Base-by-base conservation (phyloP, 1,140 invertebrate species). In the Drosophila ananassae region DNA sequence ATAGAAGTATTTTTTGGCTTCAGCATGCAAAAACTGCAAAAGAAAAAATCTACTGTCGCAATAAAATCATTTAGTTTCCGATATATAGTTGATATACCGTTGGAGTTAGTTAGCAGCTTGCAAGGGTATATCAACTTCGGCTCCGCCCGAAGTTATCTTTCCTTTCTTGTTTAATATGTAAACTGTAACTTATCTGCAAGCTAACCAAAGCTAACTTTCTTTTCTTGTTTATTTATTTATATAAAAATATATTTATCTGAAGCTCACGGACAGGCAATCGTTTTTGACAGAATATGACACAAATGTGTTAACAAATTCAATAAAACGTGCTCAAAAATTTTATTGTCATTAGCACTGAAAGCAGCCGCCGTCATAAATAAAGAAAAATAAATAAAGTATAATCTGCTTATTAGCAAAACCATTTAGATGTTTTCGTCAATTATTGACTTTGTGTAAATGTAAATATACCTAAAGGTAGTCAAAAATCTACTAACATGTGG, bases 301-400 rank as follows among this genome's bases (percentile, higher is more conserved):
- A 84, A 84, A 73, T 61, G 73, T 79, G 73, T 54, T 69, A 84
- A 77, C 77, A 63, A 51, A 44, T 44, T 37, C 81, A 85, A 85
- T 87, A 77, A 78, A 87, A 87, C 62, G 61, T 78, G 82, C 82
- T 87, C 82, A 87, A 75, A 78, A 87, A 82, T 78, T 87, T 77
- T 87, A 87, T 89, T 85, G 82, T 75, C 62, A 87, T 85, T 85
- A 85, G 82, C 82, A 81, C 78, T 50, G 41, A 2, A 10, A 8
- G 22, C 39, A 41, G 48, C 41, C 39, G 44, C 44, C 34, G 34
- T 21, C 30, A 55, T 50, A 60, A 52, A 32, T 13, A 13, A 17
- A 47, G 22, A 52, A 24, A 54, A 55, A 39, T 44, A 77, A 76
- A 68, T 30, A 55, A 57, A 66, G 68, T 81, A 87, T 87, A 87